These are phyloP conservation scores for Nyctalus aviator DNA, from an alignment of 2,797 vertebrate species.

Conservation along the genomic window DNA sequence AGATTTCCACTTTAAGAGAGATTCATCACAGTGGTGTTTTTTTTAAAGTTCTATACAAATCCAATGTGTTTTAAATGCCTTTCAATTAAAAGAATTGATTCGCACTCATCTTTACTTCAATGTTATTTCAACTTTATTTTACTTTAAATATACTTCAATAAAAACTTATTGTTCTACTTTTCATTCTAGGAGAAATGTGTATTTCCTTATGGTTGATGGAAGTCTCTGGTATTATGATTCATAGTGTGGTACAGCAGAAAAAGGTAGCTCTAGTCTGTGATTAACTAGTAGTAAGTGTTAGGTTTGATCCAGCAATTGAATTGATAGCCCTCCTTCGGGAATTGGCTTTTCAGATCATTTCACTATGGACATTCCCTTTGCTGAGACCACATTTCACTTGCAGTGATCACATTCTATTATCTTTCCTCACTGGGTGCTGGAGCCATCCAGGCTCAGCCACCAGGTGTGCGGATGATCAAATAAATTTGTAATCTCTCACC, in stretches of 20 bases:
- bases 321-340: too few relatives aligned
- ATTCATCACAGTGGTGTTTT: not conserved
- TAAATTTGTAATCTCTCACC: too few relatives aligned
- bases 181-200: not conserved
- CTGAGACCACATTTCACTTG: too few relatives aligned
- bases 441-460: too few relatives aligned
- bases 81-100: slow-evolving; percentile 12
- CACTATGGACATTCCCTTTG: too few relatives aligned
- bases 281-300: not conserved
- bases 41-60: not conserved
- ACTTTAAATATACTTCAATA: not conserved
- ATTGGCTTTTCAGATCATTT: too few relatives aligned
- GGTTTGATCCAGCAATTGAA: too few relatives aligned
- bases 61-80: not conserved
- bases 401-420: too few relatives aligned
- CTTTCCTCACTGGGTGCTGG: too few relatives aligned
- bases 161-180: not conserved
- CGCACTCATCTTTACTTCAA: slow-evolving; percentile 3
- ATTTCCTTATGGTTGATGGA: not conserved
- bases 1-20: not conserved
- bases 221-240: too few relatives aligned
- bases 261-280: not conserved
- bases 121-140: slow-evolving; percentile 26
- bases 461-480: too few relatives aligned
- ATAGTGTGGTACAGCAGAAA: not conserved